Evolutionary conservation across 2,113 vertebrate genomes (phyloP).

Genomic region (Climacteris rufus): DNA sequence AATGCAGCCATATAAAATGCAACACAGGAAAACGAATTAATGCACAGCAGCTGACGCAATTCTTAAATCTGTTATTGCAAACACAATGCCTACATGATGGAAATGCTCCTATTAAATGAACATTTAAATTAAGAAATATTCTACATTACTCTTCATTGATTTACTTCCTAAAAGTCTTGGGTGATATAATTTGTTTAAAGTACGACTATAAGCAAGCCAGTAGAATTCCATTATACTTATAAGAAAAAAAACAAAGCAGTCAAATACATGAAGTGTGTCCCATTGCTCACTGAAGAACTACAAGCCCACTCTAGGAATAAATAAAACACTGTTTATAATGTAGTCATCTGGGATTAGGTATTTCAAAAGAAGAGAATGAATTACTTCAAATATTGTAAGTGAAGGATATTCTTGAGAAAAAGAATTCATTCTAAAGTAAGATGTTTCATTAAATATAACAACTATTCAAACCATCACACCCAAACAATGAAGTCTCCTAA

Average conservation of each 20-base stretch:
- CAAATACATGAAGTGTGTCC: neutral
- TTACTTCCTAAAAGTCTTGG: neutral
- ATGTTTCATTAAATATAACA: neutral
- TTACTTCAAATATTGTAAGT: neutral
- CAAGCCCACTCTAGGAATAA: neutral
- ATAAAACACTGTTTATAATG: neutral
- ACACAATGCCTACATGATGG: neutral
- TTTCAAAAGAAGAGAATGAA: neutral
- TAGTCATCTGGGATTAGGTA: neutral
- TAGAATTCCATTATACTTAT: neutral
- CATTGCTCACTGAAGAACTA: neutral
- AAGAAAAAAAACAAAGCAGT: neutral
- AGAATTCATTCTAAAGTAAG: neutral
- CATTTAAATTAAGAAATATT: neutral
- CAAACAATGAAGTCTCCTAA: constrained; percentile 15
- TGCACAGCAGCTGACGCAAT: neutral
- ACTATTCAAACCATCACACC: constrained; percentile 12
- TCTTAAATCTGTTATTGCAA: neutral
- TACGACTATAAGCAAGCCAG: neutral
- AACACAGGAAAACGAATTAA: neutral
- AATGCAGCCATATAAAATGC: neutral
- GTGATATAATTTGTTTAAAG: neutral
- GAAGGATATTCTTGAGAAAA: neutral
- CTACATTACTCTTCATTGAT: neutral
- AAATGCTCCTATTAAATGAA: neutral